Base-by-base conservation (phyloP, 1,140 invertebrate genomes). In the Aphelinus atriplicis region DNA sequence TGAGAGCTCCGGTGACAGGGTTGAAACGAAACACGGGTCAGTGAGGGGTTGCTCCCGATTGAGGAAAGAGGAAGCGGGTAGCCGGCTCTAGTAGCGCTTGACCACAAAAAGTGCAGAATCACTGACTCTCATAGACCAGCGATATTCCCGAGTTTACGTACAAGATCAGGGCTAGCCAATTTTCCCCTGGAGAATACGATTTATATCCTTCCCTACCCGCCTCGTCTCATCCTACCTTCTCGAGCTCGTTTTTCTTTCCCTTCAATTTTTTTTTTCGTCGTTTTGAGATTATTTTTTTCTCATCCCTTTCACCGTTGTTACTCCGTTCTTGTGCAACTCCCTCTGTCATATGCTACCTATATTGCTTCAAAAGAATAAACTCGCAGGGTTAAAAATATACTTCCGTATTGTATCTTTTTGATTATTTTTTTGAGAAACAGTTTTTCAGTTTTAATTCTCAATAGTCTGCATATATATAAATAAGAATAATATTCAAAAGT, bases 91-190 rank as follows among this genome's bases (percentile, higher is more conserved):
- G 51, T 4, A 80, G 73, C 71, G 77, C 75, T 79, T 79, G 77
- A 78, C 78, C 78, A 74, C 78, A 77, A 81, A 80, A 78, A 79
- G 74, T 76, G 76, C 68, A 62, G 73, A 80, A 78, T 80, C 76
- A 81, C 77, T 78, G 76, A 73, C 74, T 75, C 53, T 64, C 57
- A 66, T 65, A 4, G 51, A 60, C 43, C 56, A 69, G 75, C 75
- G 73, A 78, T 78, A 78, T 66, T 75, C 66, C 57, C 63, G 69
- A 62, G 61, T 72, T 77, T 77, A 68, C 69, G 75, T 62, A 71
- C 69, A 71, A 68, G 73, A 79, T 77, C 66, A 73, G 57, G 73
- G 50, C 60, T 46, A 77, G 76, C 77, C 80, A 79, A 81, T 79
- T 77, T 79, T 71, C 76, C 64, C 67, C 57, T 26, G 53, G 73